Evolutionary conservation across 1,140 invertebrate genomes (phyloP).

Genomic region (Drosophila funebris): DNA sequence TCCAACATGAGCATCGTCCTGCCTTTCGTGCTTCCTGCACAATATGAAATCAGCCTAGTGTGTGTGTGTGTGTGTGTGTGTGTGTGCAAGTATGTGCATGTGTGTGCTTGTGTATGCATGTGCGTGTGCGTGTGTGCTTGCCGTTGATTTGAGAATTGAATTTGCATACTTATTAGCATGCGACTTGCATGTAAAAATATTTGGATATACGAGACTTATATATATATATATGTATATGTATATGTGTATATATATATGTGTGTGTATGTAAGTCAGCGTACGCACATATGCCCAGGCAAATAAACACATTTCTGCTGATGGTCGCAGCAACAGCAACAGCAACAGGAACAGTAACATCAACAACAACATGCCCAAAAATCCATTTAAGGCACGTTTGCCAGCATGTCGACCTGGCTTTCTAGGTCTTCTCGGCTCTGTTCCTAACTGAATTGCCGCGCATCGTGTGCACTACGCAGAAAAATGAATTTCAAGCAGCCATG

Average conservation of each 20-base stretch:
- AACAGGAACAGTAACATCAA: slow-evolving; percentile 27
- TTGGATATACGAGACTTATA: background rate
- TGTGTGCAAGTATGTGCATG: no score
- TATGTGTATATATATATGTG: background rate
- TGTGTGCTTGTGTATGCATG: background rate
- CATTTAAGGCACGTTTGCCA: slow-evolving; percentile 43
- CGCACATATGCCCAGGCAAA: slow-evolving; percentile 25
- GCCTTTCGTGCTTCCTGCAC: background rate
- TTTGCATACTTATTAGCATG: slow-evolving; percentile 63
- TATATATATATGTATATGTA: background rate
- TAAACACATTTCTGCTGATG: slow-evolving; percentile 43
- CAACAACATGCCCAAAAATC: slow-evolving; percentile 41
- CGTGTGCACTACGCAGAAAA: slow-evolving; percentile 66
- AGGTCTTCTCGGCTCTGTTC: background rate
- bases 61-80: background rate
- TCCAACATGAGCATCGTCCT: background rate
- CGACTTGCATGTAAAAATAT: slow-evolving; percentile 39
- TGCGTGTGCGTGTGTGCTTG: slow-evolving; percentile 15
- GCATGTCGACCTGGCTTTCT: background rate
- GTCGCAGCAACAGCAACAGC: background rate
- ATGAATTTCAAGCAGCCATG: slow-evolving; percentile 65
- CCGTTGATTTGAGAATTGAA: slow-evolving; percentile 74
- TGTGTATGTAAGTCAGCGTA: background rate
- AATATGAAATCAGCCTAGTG: background rate
- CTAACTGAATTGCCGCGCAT: slow-evolving; percentile 29